Conservation (phyloP, 1,140 invertebrate genomes). For the Nylanderia fulva region DNA sequence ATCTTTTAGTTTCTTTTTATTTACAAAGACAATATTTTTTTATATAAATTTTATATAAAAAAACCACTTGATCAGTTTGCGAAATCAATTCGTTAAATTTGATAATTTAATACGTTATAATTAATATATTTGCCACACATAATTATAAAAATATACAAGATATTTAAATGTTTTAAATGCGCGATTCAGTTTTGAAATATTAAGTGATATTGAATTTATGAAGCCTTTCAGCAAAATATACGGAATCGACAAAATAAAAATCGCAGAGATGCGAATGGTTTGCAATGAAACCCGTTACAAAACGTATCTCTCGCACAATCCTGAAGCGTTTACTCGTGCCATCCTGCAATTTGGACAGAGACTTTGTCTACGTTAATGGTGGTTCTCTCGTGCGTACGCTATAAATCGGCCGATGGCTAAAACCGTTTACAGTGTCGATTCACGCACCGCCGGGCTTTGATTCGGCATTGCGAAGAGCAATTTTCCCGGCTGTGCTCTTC, state of each 20-base stretch:
- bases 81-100: background rate
- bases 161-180: background rate
- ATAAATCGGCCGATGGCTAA: slow-evolving; percentile 65
- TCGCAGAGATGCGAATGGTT: slow-evolving; percentile 20
- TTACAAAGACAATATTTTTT: background rate
- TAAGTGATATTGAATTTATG: background rate
- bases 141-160: background rate
- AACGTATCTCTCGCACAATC: slow-evolving; percentile 58
- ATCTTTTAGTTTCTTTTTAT: too few relatives aligned
- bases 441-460: slow-evolving; percentile 69
- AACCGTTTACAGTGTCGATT: slow-evolving; percentile 69
- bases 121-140: background rate
- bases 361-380: slow-evolving; percentile 67
- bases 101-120: background rate
- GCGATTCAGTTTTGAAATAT: slow-evolving; percentile 5
- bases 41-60: background rate
- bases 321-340: slow-evolving; percentile 36
- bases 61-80: background rate
- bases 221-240: slow-evolving; percentile 32
- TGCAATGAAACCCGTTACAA: slow-evolving; percentile 39
- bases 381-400: slow-evolving; percentile 48
- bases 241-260: slow-evolving; percentile 16
- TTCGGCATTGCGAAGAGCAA: slow-evolving; percentile 69
- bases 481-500: slow-evolving; percentile 62
- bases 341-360: slow-evolving; percentile 64